Evolutionary conservation across 2,888 invertebrate species (phyloP), one percentile per base, ranked within the genome.

Genomic region (Lypha dubia): DNA sequence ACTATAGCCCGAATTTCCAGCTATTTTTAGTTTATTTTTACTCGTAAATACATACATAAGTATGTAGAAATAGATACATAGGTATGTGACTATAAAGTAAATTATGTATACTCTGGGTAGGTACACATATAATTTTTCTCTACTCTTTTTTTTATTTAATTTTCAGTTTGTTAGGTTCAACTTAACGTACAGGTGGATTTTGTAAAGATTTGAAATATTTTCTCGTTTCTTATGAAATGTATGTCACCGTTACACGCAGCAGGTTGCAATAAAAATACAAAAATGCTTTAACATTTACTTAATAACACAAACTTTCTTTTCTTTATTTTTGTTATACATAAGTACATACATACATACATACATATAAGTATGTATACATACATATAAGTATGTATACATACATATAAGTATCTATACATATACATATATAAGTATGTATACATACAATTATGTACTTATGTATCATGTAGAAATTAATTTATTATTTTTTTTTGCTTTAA

Each of bases 201-300:
- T 71, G 51, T 76, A 56, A 60, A 70, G 74, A 70, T 68, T 32
- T 65, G 76, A 80, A 75, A 80, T 74, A 77, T 84, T 80, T 84
- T 81, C 75, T 75, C 80, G 65, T 68, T 75, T 73, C 70, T 77
- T 83, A 73, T 79, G 75, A 83, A 87, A 88, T 88, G 88, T 88
- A 86, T 88, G 88, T 88, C 88, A 88, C 87, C 88, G 87, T 88
- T 87, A 88, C 87, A 81, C 73, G 75, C 86, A 85, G 79, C 85
- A 81, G 76, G 84, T 74, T 83, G 77, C 81, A 85, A 79, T 75
- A 83, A 81, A 73, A 84, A 67, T 67, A 62, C n/a, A 77, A 80
- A 65, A 79, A 51, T 63, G 46, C 41, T 70, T 46, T 56, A 76
- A 63, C 67, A 75, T 81, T 70, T 70, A 63, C 56, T 71, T 58